These are phyloP conservation scores for Seira musarum DNA, from an alignment of 2,888 invertebrate genomes.

Conservation along the genomic window DNA sequence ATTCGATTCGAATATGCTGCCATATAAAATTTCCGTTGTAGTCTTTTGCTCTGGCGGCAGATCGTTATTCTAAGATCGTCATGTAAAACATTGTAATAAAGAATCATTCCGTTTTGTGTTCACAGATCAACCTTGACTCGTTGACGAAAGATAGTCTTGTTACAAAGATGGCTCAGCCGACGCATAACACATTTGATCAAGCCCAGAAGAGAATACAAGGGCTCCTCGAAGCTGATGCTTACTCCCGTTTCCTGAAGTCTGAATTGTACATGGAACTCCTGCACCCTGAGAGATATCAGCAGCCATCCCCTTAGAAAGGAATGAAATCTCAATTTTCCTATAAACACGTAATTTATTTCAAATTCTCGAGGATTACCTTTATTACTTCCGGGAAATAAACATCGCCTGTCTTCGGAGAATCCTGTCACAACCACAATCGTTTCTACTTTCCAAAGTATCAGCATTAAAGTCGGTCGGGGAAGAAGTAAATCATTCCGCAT, in stretches of 20 bases:
- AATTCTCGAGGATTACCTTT: too few relatives aligned
- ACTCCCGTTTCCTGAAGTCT: constrained; percentile 75
- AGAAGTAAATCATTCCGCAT: background rate
- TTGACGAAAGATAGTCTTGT: constrained; percentile 73
- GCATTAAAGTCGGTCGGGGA: background rate
- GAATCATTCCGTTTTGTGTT: constrained; percentile 29
- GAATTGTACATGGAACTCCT: constrained; percentile 74
- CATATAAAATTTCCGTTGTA: too few relatives aligned
- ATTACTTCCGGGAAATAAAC: background rate
- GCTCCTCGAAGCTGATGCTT: constrained; percentile 76
- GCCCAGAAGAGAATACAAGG: constrained; percentile 76
- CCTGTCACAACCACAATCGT: constrained; percentile 1
- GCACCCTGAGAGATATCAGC: constrained; percentile 70
- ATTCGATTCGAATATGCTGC: too few relatives aligned
- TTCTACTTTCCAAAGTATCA: background rate
- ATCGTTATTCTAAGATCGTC: too few relatives aligned
- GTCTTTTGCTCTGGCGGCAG: too few relatives aligned
- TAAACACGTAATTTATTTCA: too few relatives aligned
- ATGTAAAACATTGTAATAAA: too few relatives aligned
- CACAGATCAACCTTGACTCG: constrained; percentile 75
- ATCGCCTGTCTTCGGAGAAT: background rate
- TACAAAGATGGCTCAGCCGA: constrained; percentile 73
- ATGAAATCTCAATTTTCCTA: background rate
- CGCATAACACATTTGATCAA: constrained; percentile 74
- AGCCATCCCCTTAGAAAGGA: constrained; percentile 44